Conservation (phyloP, 2,888 invertebrate species). For the Hermaeophaga mercurialis region DNA sequence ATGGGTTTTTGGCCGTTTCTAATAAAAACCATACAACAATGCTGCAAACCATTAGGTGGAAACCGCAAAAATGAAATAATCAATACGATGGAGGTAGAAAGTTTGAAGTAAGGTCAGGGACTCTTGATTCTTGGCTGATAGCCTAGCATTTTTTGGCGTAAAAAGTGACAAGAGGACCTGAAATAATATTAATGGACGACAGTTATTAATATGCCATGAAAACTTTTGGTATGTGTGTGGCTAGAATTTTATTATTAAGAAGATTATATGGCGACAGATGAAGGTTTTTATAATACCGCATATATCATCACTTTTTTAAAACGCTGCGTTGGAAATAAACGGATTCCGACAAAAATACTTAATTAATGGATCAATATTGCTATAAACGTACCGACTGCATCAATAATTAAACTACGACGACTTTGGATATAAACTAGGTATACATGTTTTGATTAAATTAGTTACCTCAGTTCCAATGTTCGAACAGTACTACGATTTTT, state of each 20-base stretch:
- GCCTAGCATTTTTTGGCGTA: slow-evolving; percentile 12
- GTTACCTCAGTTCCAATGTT: too few species aligned
- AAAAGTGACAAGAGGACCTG: slow-evolving; percentile 15
- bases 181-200: slow-evolving; percentile 23
- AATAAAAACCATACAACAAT: slow-evolving; percentile 17
- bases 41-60: slow-evolving; percentile 6
- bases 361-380: background rate
- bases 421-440: too few species aligned
- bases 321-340: too few species aligned
- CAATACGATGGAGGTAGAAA: slow-evolving; percentile 6
- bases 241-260: slow-evolving; percentile 17
- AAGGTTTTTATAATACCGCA: background rate
- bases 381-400: too few species aligned
- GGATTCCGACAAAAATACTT: background rate
- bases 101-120: background rate
- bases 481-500: too few species aligned
- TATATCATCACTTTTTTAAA: too few species aligned
- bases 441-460: too few species aligned
- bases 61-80: slow-evolving; percentile 17
- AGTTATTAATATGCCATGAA: slow-evolving; percentile 18
- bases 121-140: background rate
- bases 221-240: slow-evolving; percentile 5
- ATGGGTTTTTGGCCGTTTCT: slow-evolving; percentile 17
- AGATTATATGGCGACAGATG: background rate
- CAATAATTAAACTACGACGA: too few species aligned